Base-by-base conservation (phyloP, 1,140 invertebrate species). In the Drosophila busckii region DNA sequence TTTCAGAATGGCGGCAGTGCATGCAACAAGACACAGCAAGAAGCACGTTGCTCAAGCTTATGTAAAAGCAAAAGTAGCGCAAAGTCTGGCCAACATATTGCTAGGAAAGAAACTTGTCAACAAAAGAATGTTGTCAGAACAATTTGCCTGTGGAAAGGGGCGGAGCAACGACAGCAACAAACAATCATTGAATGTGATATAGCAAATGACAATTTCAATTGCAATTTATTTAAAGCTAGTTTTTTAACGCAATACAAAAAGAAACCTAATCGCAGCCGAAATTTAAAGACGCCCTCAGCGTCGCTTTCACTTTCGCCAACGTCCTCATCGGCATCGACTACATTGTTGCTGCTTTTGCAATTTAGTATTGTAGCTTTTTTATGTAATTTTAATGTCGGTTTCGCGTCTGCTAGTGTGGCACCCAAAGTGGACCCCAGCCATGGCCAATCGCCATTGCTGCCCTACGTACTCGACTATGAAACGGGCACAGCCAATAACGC, bases 341-440 rank as follows among this genome's bases (percentile, higher is more conserved):
- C 19, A 22, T 32, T 73, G 54, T 45, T 73, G 40, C 45, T 73
- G 35, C 55, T 69, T 64, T 56, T 86, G 63, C 67, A 86, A 83
- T 68, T 86, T 59, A 84, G 75, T 78, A 60, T 63, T 59, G 62
- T 82, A 75, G 65, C 84, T 59, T 78, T 86, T 63, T 75, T 86
- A 82, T 86, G 80, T 83, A 84, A 66, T 65, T 62, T 75, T 52
- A 86, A 86, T 83, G 54, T 86, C 63, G 80, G 84, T 85, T 82
- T 86, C 78, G 84, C 62, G 52, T 48, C 58, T 44, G 60, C 58
- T 38, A 70, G 44, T 41, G 50, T 60, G 41, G 67, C 50, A 16
- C 55, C 70, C 28, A 80, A 80, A 65, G 26, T 82, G 28, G 59
- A 69, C 15, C 29, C 60, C 16, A 64, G 68, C 34, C 70, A 60